Evolutionary conservation across 2,888 invertebrate species (phyloP).

Genomic region (Meloe dianella): DNA sequence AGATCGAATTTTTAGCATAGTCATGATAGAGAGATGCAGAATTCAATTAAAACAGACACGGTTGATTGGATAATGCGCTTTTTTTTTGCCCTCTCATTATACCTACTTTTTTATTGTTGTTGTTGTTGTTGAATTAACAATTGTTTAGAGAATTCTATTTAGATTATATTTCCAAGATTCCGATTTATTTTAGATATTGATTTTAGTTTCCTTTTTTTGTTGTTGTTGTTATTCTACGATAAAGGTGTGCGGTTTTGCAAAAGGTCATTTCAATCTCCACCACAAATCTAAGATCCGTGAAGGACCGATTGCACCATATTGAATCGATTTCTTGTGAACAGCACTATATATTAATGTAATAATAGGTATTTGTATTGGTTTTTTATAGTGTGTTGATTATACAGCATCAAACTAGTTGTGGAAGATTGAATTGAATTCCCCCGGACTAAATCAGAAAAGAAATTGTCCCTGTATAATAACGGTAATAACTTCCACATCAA

Average conservation of each 20-base stretch:
- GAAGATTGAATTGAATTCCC: too few species aligned
- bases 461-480: too few species aligned
- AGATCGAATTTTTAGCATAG: background rate
- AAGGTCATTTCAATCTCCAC: constrained; percentile 6
- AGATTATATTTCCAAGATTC: background rate
- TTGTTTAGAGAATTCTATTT: background rate
- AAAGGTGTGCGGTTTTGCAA: constrained; percentile 1
- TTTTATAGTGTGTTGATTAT: background rate
- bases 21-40: constrained; percentile 11
- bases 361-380: background rate
- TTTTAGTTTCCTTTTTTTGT: background rate
- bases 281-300: constrained; percentile 6
- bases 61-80: constrained; percentile 8
- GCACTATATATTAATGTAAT: background rate
- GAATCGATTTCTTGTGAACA: background rate
- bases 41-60: constrained; percentile 11
- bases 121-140: background rate
- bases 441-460: too few species aligned
- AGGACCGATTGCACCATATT: constrained; percentile 7
- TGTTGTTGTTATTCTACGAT: background rate
- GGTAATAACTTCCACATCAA: too few species aligned
- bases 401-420: too few species aligned
- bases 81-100: background rate
- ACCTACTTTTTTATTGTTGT: background rate
- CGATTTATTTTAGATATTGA: background rate